Evolutionary conservation across 2,888 invertebrate genomes (phyloP).

Genomic region (Perizoma flavofasciatum): DNA sequence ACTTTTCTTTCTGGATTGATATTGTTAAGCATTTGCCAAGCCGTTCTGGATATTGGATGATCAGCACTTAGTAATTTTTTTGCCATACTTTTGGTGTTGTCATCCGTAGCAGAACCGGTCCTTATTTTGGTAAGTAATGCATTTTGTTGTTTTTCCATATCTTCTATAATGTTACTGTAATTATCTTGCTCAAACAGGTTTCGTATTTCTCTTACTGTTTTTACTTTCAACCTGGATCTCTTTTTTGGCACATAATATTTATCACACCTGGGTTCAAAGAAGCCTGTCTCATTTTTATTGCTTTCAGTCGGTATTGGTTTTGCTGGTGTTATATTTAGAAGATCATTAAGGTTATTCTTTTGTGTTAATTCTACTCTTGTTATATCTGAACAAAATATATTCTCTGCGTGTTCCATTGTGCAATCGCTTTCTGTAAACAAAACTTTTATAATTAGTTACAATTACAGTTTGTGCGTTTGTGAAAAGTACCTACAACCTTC

Average conservation of each 20-base stretch:
- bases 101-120: conserved; percentile 56
- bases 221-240: conserved; percentile 64
- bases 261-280: conserved; percentile 59
- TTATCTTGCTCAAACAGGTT: conserved; percentile 65
- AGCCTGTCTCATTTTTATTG: conserved; percentile 43
- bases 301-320: conserved; percentile 46
- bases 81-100: conserved; percentile 61
- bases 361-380: conserved; percentile 48
- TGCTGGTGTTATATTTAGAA: conserved; percentile 56
- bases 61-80: conserved; percentile 59
- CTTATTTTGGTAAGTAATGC: conserved; percentile 66
- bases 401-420: conserved; percentile 37
- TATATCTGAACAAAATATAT: conserved; percentile 65
- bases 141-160: conserved; percentile 65
- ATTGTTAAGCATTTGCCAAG: conserved; percentile 76
- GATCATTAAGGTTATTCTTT: conserved; percentile 61
- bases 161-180: conserved; percentile 52
- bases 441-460: neutral
- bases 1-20: conserved; percentile 62
- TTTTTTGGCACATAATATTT: conserved; percentile 67
- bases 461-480: no score
- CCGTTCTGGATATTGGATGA: conserved; percentile 61
- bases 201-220: conserved; percentile 69
- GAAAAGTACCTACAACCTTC: no score
- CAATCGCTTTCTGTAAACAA: conserved; percentile 25